These are phyloP conservation scores for Heliangelus exortis DNA, from an alignment of 2,797 vertebrate genomes.

Conservation along the genomic window DNA sequence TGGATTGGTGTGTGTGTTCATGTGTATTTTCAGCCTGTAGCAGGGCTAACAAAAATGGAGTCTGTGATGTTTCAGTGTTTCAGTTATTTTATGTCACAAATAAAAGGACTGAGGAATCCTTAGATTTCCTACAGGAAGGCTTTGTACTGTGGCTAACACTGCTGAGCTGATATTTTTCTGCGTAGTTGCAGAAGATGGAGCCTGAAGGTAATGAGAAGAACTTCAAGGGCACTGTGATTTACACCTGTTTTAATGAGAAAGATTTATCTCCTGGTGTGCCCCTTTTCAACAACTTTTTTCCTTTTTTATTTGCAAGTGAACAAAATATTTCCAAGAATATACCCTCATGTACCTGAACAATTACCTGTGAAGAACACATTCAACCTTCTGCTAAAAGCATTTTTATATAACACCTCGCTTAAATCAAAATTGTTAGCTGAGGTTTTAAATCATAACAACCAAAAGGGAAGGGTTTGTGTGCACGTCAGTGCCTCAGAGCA, in stretches of 20 bases:
- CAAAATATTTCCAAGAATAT: not conserved
- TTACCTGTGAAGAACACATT: not conserved
- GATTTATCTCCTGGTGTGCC: not conserved
- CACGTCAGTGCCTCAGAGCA: not conserved
- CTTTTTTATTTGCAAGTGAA: not conserved
- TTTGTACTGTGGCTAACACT: conserved; percentile 22
- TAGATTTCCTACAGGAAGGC: conserved; percentile 29
- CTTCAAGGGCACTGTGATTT: conserved; percentile 1
- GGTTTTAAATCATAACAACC: not conserved
- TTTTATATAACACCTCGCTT: not conserved
- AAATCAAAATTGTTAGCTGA: not conserved
- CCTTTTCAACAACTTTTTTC: not conserved
- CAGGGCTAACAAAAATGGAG: conserved; percentile 20
- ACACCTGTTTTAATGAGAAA: conserved; percentile 43
- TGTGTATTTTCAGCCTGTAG: not conserved
- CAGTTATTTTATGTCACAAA: not conserved
- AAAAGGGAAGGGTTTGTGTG: not conserved
- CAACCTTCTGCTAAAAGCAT: not conserved
- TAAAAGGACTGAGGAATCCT: conserved; percentile 31
- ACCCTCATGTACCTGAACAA: not conserved
- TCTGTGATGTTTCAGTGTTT: conserved; percentile 57
- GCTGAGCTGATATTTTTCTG: conserved; percentile 42
- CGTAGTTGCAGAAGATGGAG: not conserved
- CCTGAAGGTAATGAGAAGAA: conserved; percentile 1
- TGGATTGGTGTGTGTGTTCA: not conserved